phyloP scores from a whole-genome alignment of 2,888 invertebrate species.

The Falcaria lacertinaria region DNA sequence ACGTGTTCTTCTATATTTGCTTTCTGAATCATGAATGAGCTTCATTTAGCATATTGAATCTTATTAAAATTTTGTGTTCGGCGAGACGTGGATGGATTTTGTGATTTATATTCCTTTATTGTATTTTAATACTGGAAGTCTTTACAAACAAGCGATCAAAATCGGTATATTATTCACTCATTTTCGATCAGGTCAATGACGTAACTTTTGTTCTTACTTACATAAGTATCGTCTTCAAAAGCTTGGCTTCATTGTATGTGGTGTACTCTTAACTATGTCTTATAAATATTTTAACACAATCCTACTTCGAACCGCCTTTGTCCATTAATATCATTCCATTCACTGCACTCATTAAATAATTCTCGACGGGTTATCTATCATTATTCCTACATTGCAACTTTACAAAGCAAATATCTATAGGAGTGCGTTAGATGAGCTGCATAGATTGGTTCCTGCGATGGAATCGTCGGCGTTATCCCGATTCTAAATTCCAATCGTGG shows the following conservation, averaged over 20 bases:
- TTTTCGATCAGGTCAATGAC: background rate
- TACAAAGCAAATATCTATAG: slow-evolving; percentile 44
- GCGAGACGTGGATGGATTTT: slow-evolving; percentile 20
- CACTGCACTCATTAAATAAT: background rate
- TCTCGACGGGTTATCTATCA: slow-evolving; percentile 11
- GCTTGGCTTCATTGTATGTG: no score
- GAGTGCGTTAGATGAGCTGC: slow-evolving; percentile 33
- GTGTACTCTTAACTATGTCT: no score
- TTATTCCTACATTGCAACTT: slow-evolving; percentile 14
- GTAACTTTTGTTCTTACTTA: background rate
- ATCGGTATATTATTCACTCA: background rate
- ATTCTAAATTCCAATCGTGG: slow-evolving; percentile 68
- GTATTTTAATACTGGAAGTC: background rate
- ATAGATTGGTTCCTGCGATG: slow-evolving; percentile 32
- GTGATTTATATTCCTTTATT: slow-evolving; percentile 10
- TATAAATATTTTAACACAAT: background rate
- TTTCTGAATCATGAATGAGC: slow-evolving; percentile 33
- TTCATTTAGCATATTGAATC: slow-evolving; percentile 16
- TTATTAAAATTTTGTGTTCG: slow-evolving; percentile 15
- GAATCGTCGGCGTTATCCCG: slow-evolving; percentile 21
- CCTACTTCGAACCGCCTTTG: background rate
- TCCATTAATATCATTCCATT: no score
- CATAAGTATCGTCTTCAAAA: no score
- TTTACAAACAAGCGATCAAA: background rate
- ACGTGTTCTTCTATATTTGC: slow-evolving; percentile 36